Base-by-base conservation (phyloP, 2,113 vertebrate species). In the Chaetorhynchus papuensis region DNA sequence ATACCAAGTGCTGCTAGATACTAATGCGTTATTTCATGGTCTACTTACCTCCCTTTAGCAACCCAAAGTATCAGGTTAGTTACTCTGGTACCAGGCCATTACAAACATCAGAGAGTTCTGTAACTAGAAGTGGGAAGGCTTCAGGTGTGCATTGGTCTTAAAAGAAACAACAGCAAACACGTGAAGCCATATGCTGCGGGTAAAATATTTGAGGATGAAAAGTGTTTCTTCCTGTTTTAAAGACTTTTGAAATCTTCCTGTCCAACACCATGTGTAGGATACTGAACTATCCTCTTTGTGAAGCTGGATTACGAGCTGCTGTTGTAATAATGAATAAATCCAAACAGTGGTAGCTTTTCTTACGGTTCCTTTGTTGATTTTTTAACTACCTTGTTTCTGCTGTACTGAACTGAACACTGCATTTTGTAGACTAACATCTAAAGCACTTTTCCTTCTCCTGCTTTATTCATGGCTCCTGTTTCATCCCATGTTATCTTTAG, bases 401-500 rank as follows among this genome's bases (percentile, higher is more conserved):
- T 87, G 65, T 74, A 57, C 54, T 72, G 87, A 92, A 53, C 39
- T 70, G 53, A 88, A 89, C 75, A 61, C n/a, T 63, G 45, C 15
- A 31, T 91, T 92, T 88, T 76, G 60, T 71, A 91, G 53, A 56
- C 57, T 70, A 64, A 64, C 5, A 66, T 87, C 56, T 94, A 64
- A 90, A 90, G 47, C 57, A 70, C 28, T 89, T 96, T 86, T 74
- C 47, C 78, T 71, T 90, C 91, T 91, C 42, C 28, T 87, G 20
- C 54, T 93, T 94, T 94, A 87, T 89, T 94, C 56, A 45, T 79
- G 31, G 22, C 81, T 94, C 7, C 30, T 90, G 28, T 92, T 97
- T 94, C 90, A 94, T 83, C 61, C 83, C 30, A 22, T 53, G 42
- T 93, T 92, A 49, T 90, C 88, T 95, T 92, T 81, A 95, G 64